Evolutionary conservation across 2,113 vertebrate genomes (phyloP), one percentile per base, ranked within the genome.

Genomic region (Actenoides hombroni): DNA sequence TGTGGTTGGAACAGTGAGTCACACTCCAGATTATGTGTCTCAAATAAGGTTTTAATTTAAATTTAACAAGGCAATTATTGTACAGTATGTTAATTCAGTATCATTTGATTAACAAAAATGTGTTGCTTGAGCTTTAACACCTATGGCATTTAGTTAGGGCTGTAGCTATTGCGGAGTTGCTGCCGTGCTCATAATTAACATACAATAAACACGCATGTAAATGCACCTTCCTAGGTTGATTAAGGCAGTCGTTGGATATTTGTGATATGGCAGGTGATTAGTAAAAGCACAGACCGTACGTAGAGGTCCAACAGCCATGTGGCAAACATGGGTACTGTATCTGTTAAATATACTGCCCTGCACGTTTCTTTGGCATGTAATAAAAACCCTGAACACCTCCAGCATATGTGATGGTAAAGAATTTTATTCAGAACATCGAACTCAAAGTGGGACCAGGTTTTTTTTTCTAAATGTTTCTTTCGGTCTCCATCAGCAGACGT

Each of bases 1-100:
- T 95, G 96, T 86, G 96, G 89, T 88, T 92, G 81, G 97, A 97
- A 92, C 92, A 95, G 88, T 88, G 96, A 97, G 75, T 96, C 93
- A 85, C 95, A 88, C 94, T 95, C 97, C 94, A 92, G 92, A 97
- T 97, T 96, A 95, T 91, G 90, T 86, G 96, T 88, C 94, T 95
- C 97, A 90, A 96, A 94, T 83, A 95, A 97, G 91, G 94, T 39
- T 90, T 92, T 92, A 83, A 80, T 92, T 97, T 97, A 93, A 88
- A 95, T 83, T 97, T 98, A 96, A 97, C 94, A 95, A 97, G 97
- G 95, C 96, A 97, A 96, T 98, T 97, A 96, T 97, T 94, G 94
- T 83, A 91, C 70, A 86, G 90, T 86, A 78, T 86, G 94, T 97
- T 97, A 97, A 97, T 97, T 97, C 93, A 61, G 65, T 67, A 74